These are phyloP conservation scores for Trachelus tabidus DNA, from an alignment of 2,888 invertebrate species.

Conservation along the genomic window DNA sequence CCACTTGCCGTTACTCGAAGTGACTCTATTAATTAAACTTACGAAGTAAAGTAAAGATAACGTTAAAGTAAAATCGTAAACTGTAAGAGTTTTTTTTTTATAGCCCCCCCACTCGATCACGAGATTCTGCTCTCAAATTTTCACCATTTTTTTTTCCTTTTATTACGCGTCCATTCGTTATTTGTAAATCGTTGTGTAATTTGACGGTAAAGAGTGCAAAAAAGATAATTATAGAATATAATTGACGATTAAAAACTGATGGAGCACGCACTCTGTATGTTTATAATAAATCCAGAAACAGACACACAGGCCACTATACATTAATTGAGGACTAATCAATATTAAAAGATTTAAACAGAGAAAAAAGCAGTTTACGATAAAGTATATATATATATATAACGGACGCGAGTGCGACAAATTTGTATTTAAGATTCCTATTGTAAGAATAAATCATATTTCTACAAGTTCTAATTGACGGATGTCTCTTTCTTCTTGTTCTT, in stretches of 20 bases:
- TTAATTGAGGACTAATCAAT: not conserved
- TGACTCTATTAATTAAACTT: not conserved
- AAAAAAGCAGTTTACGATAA: not conserved
- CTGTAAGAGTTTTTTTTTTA: not conserved
- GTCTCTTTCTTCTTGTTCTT: constrained; percentile 15
- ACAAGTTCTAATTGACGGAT: constrained; percentile 50
- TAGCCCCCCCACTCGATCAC: not conserved
- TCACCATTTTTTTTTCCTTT: not conserved
- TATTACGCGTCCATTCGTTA: not conserved
- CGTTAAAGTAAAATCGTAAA: not conserved
- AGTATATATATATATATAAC: constrained; percentile 4
- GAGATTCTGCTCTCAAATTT: not conserved
- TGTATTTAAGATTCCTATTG: constrained; percentile 51
- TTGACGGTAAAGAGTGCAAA: not conserved
- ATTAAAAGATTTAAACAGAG: constrained; percentile 2
- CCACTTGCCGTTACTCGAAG: constrained; percentile 4
- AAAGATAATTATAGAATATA: not conserved
- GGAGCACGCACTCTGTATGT: not conserved
- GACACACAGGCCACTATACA: not conserved
- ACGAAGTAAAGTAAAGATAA: not conserved
- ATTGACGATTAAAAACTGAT: not conserved
- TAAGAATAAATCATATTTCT: constrained; percentile 58
- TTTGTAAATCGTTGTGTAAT: not conserved
- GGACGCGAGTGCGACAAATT: constrained; percentile 34
- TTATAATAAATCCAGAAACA: not conserved